Percentiles rank a stretch among this genome's conserved stretches.
Conservation (phyloP, 2,888 invertebrate species). For the Anthophora plumipes region DNA sequence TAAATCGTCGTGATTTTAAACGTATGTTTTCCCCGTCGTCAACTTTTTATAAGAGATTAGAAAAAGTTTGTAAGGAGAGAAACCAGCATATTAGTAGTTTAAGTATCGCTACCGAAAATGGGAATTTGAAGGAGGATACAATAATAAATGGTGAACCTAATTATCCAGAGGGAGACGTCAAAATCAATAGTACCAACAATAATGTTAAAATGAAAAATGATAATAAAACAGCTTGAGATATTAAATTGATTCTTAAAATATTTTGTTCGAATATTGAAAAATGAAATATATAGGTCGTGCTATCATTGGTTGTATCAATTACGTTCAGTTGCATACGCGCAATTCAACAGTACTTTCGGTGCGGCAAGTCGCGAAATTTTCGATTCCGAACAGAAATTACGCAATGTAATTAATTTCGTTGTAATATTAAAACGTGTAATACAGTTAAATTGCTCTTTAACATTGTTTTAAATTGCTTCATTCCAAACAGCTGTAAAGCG, state of each 20-base stretch:
- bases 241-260: not conserved
- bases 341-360: conserved; percentile 10
- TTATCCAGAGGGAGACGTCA: too few species aligned
- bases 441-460: not conserved
- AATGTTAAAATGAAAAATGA: not conserved
- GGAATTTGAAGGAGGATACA: not conserved
- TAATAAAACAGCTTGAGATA: conserved; percentile 12
- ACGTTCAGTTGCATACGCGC: conserved; percentile 13
- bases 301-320: not conserved
- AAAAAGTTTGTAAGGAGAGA: conserved; percentile 71
- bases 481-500: conserved; percentile 3
- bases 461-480: not conserved
- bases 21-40: conserved; percentile 73
- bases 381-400: conserved; percentile 1
- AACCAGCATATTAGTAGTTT: conserved; percentile 57
- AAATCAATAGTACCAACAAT: too few species aligned
- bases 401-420: conserved; percentile 36
- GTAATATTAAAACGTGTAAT: conserved; percentile 20
- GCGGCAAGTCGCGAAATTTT: not conserved
- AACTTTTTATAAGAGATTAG: conserved; percentile 75
- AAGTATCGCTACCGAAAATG: not conserved
- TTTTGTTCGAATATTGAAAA: not conserved
- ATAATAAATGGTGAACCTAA: not conserved
- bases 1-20: conserved; percentile 86
- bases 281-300: not conserved